phyloP scores from a whole-genome alignment of 2,797 vertebrate species.

The Passerculus sandwichensis region DNA sequence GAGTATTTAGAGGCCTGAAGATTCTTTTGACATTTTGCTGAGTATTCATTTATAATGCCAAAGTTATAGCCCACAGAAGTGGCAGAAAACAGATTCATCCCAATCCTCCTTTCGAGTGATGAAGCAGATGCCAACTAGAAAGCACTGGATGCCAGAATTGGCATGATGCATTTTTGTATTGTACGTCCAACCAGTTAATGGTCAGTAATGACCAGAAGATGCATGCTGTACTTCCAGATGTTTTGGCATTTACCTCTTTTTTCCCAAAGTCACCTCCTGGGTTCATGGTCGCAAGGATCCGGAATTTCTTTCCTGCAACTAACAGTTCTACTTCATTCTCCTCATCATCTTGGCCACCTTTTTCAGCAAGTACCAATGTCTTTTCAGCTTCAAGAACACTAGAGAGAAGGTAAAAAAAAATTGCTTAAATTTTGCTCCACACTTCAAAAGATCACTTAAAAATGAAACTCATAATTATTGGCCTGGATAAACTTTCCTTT shows the following conservation, averaged over 20 bases:
- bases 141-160: background rate
- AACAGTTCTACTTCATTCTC: constrained; percentile 88
- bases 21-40: background rate
- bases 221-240: background rate
- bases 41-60: background rate
- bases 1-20: background rate
- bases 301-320: constrained; percentile 84
- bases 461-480: background rate
- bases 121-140: background rate
- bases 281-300: constrained; percentile 96
- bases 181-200: background rate
- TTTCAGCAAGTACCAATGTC: constrained; percentile 91
- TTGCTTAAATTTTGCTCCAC: background rate
- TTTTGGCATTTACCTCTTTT: constrained; percentile 87
- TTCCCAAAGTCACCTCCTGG: constrained; percentile 98
- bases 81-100: background rate
- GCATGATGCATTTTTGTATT: background rate
- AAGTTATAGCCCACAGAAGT: background rate
- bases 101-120: accelerated
- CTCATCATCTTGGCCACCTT: constrained; percentile 90
- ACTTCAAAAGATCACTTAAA: background rate
- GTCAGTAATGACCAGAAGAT: background rate
- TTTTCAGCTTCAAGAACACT: constrained; percentile 95
- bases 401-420: background rate
- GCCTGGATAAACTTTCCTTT: background rate